phyloP scores from a whole-genome alignment of 2,888 invertebrate species.

The Chaetogeoica ovagalla region DNA sequence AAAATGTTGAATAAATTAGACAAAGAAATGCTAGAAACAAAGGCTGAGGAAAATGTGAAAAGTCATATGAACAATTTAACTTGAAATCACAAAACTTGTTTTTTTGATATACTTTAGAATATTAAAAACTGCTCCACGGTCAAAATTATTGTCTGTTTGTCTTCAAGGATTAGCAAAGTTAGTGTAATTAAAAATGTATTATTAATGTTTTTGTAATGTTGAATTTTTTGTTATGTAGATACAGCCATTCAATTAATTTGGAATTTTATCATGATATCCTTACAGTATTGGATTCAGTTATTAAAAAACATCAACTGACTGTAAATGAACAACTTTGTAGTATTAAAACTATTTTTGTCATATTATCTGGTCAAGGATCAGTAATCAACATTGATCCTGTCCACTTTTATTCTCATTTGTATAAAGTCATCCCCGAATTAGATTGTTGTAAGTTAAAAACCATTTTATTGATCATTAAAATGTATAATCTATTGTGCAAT shows the following conservation, averaged over 20 bases:
- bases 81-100: conserved; percentile 84
- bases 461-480: not conserved
- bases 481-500: too few species aligned
- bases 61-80: conserved; percentile 77
- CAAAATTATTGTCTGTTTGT: conserved; percentile 77
- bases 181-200: conserved; percentile 57
- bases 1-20: conserved; percentile 86
- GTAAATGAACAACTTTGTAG: conserved; percentile 77
- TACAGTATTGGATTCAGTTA: conserved; percentile 73
- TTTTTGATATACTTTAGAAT: conserved; percentile 94
- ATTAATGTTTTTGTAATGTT: conserved; percentile 6
- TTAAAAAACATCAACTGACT: conserved; percentile 66
- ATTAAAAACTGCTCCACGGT: conserved; percentile 77
- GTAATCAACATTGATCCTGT: conserved; percentile 89
- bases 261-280: conserved; percentile 96
- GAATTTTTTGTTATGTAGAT: conserved; percentile 65
- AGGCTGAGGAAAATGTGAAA: conserved; percentile 84
- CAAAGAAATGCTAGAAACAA: conserved; percentile 85
- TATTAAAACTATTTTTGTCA: conserved; percentile 84
- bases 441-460: conserved; percentile 66
- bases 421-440: conserved; percentile 70
- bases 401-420: conserved; percentile 80
- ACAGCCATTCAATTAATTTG: conserved; percentile 92
- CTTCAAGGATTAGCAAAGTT: conserved; percentile 90
- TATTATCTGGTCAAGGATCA: conserved; percentile 87